Percentiles rank a stretch among this genome's conserved stretches.
Conservation (phyloP, 2,888 invertebrate genomes). For the Vandiemenella viatica region DNA sequence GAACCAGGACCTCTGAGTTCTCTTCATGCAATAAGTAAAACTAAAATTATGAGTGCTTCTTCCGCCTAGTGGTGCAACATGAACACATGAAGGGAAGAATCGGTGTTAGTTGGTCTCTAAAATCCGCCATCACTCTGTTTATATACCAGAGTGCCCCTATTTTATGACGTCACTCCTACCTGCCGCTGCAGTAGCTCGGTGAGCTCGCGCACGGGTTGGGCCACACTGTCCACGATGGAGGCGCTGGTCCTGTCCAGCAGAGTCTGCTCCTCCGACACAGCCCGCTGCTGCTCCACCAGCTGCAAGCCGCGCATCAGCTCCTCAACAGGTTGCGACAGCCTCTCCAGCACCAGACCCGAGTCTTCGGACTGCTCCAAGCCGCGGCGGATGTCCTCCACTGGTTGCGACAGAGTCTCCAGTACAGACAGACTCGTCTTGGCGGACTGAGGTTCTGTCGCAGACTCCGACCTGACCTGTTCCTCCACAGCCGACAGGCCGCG, state of each 20-base stretch:
- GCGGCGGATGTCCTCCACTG: slow-evolving; percentile 26
- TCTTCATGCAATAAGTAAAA: too few species aligned
- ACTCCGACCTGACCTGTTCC: slow-evolving; percentile 39
- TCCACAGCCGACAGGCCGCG: slow-evolving; percentile 45
- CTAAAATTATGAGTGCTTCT: too few species aligned
- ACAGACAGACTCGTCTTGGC: slow-evolving; percentile 24
- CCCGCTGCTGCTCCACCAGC: slow-evolving; percentile 51
- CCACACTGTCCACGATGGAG: slow-evolving; percentile 12
- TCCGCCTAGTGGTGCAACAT: too few species aligned
- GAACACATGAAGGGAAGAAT: too few species aligned
- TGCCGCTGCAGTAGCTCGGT: slow-evolving; percentile 2
- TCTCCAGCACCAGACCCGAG: neutral
- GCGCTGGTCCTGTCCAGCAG: slow-evolving; percentile 2
- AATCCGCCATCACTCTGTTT: too few species aligned
- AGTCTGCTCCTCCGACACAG: slow-evolving; percentile 31
- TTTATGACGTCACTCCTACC: neutral
- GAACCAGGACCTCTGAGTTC: too few species aligned
- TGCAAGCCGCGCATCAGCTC: slow-evolving; percentile 47
- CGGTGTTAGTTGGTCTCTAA: too few species aligned
- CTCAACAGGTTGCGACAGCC: neutral
- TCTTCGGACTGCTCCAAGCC: slow-evolving; percentile 10
- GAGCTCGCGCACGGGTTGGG: slow-evolving; percentile 11
- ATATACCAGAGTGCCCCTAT: neutral
- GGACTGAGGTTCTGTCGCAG: slow-evolving; percentile 46
- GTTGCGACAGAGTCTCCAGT: slow-evolving; percentile 29